phyloP scores from a whole-genome alignment of 1,140 invertebrate genomes.

The Bathynomus jamesi region DNA sequence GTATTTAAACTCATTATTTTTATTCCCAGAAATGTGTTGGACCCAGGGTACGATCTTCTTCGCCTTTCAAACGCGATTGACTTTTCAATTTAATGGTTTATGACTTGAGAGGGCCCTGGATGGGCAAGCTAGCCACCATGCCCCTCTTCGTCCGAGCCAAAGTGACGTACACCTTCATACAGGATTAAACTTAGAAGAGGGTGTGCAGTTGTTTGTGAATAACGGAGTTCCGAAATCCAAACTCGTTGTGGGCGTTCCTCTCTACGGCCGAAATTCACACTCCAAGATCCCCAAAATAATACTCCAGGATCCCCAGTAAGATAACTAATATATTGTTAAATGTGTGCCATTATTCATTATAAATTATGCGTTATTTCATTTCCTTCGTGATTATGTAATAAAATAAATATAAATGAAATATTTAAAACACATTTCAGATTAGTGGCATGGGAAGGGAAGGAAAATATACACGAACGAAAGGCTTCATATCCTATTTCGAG shows the following conservation, averaged over 20 bases:
- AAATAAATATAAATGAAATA: too few species aligned
- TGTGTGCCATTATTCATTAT: too few species aligned
- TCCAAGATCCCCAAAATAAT: constrained; percentile 45
- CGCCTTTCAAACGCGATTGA: constrained; percentile 46
- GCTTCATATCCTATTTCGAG: constrained; percentile 52
- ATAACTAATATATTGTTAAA: not conserved
- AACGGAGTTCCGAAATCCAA: constrained; percentile 52
- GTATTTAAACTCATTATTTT: too few species aligned
- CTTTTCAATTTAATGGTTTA: constrained; percentile 50
- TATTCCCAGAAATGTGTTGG: too few species aligned
- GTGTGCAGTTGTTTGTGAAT: constrained; percentile 50
- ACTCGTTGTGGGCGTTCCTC: constrained; percentile 54
- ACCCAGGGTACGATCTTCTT: constrained; percentile 49
- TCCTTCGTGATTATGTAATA: too few species aligned
- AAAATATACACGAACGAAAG: constrained; percentile 49
- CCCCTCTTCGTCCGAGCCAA: constrained; percentile 42
- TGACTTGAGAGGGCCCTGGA: constrained; percentile 46
- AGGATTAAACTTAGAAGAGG: constrained; percentile 40
- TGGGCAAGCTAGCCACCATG: constrained; percentile 44
- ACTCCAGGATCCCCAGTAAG: constrained; percentile 41
- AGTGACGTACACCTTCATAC: constrained; percentile 28
- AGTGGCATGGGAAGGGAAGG: constrained; percentile 37
- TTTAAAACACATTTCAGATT: too few species aligned
- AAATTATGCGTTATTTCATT: too few species aligned
- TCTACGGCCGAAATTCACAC: constrained; percentile 55